These are phyloP conservation scores for Sylvia borin DNA, from an alignment of 2,797 vertebrate species.

Conservation along the genomic window DNA sequence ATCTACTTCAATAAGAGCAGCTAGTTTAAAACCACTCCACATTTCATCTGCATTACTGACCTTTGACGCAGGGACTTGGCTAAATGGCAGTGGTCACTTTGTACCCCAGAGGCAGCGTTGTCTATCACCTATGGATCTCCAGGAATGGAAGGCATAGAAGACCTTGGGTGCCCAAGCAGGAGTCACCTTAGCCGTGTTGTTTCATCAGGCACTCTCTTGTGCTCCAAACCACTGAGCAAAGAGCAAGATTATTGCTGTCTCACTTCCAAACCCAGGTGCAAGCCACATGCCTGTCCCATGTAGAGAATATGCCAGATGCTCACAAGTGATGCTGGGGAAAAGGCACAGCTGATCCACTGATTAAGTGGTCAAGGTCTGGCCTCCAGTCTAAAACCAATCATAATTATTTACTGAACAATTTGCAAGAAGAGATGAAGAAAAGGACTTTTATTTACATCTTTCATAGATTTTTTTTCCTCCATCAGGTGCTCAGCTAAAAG, in stretches of 20 bases:
- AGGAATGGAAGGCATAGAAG: background rate
- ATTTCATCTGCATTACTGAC: background rate
- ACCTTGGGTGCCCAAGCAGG: background rate
- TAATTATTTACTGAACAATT: constrained; percentile 12
- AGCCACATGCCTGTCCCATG: background rate
- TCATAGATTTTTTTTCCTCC: background rate
- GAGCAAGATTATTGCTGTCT: background rate
- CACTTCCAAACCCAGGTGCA: background rate
- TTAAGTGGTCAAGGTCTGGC: constrained; percentile 40
- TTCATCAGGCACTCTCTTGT: background rate
- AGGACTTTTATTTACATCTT: background rate
- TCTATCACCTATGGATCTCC: background rate
- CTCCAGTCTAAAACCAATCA: background rate
- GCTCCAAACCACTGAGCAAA: background rate
- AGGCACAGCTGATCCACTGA: constrained; percentile 50
- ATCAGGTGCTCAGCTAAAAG: background rate
- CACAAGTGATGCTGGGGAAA: constrained; percentile 21
- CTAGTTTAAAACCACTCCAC: background rate
- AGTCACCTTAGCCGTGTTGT: background rate
- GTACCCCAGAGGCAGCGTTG: background rate
- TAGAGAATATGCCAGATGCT: constrained; percentile 26
- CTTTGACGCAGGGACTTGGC: background rate
- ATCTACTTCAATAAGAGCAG: background rate
- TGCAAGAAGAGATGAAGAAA: background rate
- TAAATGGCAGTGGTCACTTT: background rate